phyloP scores from a whole-genome alignment of 1,140 invertebrate species.

The Pemphigus obesinymphae region DNA sequence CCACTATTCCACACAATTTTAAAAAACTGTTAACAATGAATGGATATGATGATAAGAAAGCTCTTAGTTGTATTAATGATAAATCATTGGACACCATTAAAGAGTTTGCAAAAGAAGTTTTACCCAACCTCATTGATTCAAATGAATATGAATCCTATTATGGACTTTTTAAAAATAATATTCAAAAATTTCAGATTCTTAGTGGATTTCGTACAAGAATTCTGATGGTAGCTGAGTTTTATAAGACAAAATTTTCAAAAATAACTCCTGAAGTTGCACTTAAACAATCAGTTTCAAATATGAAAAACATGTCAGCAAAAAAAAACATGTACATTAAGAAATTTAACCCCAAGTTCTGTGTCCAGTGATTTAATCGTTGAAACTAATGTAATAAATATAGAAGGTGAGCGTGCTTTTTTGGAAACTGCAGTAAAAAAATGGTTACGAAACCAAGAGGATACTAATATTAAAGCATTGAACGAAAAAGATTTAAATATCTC shows the following conservation, averaged over 20 bases:
- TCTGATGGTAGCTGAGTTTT: neutral
- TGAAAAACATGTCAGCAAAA: neutral
- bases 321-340: neutral
- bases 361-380: neutral
- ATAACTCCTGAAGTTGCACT: neutral
- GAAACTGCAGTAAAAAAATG: neutral
- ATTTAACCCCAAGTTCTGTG: neutral
- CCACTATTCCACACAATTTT: neutral
- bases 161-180: neutral
- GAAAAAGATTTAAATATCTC: neutral
- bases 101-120: neutral
- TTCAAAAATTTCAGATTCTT: neutral
- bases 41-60: neutral
- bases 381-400: neutral
- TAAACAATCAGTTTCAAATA: too few species aligned
- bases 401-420: neutral
- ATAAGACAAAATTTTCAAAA: neutral
- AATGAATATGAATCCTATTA: neutral
- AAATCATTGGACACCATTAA: neutral
- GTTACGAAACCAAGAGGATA: neutral
- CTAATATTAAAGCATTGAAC: neutral
- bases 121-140: neutral
- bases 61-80: neutral
- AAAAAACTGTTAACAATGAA: neutral
- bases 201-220: neutral